Evolutionary conservation across 2,797 vertebrate genomes (phyloP), one percentile per base, ranked within the genome.

Genomic region (Hapalemur alaotrensis): DNA sequence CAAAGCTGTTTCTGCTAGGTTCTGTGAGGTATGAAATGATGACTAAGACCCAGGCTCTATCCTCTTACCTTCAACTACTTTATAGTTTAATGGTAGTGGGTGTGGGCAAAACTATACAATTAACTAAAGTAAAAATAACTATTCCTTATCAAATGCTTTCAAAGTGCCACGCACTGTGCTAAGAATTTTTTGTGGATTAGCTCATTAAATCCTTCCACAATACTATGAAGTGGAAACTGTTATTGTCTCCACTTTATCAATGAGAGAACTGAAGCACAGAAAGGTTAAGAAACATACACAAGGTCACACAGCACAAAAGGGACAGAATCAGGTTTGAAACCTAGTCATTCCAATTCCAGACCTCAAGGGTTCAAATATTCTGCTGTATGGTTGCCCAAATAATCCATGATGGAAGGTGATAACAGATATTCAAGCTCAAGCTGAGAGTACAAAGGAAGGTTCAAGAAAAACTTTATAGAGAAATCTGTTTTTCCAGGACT

Each of bases 61-160:
- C 28, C n/a, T 76, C 46, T 83, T 69, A 48, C n/a, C 50, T 38
- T 80, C 23, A 75, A 69, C 20, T 87, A n/a, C 57, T 70, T 65
- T 50, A 88, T 78, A 84, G n/a, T 78, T 63, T 91, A 85, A 84
- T 70, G 41, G 23, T 54, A 88, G 18, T 18, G 15, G 2, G 0
- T 43, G 15, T 41, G 73, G 7, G n/a, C 43, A 78, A 38, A 94
- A 92, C 38, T 83, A 75, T 59, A n/a, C 46, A 70, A 70, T n/a
- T 63, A 87, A 76, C 43, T 65, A n/a, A 91, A 50, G 11, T 79
- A 86, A 92, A 96, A 93, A 81, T 72, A 67, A 72, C 23, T 32
- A 65, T 32, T 52, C 32, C 48, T 93, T 96, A 78, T 70, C 23
- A 89, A 67, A 35, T 41, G 25, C 2, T 94, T 90, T 90, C 41